phyloP scores from a whole-genome alignment of 2,113 vertebrate genomes.

The Struthidea cinerea region DNA sequence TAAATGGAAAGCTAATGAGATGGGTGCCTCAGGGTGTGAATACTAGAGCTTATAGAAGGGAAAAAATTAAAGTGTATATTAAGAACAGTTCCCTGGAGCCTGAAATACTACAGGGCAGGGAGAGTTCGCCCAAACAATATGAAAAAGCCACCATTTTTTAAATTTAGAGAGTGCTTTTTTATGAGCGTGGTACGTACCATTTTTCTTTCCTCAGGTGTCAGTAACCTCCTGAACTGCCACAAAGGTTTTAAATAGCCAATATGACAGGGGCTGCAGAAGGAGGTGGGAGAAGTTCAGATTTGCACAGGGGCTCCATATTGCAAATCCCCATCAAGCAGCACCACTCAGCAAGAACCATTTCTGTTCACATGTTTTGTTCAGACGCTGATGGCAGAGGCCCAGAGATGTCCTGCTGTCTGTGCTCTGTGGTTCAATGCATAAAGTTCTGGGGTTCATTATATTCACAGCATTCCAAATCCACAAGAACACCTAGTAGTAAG shows the following conservation, averaged over 20 bases:
- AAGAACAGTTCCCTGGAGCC: not conserved
- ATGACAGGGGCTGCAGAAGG: not conserved
- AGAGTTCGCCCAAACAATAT: not conserved
- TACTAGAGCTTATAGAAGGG: not conserved
- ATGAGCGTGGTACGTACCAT: rapidly evolving
- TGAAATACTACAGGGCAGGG: not conserved
- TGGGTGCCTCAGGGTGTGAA: not conserved
- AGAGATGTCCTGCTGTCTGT: not conserved
- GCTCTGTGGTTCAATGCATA: rapidly evolving
- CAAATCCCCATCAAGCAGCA: rapidly evolving
- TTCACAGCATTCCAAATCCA: rapidly evolving
- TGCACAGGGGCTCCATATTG: not conserved
- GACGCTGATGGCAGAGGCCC: not conserved
- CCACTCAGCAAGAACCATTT: rapidly evolving
- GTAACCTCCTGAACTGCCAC: not conserved
- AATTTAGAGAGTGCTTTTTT: not conserved
- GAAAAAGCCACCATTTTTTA: not conserved
- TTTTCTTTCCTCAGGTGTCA: not conserved
- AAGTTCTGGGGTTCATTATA: rapidly evolving
- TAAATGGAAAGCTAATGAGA: not conserved
- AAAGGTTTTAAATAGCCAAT: rapidly evolving
- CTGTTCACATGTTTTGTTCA: rapidly evolving
- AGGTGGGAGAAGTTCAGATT: not conserved
- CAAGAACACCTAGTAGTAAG: rapidly evolving
- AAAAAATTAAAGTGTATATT: not conserved